These are phyloP conservation scores for Melolontha melolontha DNA, from an alignment of 2,888 invertebrate genomes.

Conservation along the genomic window DNA sequence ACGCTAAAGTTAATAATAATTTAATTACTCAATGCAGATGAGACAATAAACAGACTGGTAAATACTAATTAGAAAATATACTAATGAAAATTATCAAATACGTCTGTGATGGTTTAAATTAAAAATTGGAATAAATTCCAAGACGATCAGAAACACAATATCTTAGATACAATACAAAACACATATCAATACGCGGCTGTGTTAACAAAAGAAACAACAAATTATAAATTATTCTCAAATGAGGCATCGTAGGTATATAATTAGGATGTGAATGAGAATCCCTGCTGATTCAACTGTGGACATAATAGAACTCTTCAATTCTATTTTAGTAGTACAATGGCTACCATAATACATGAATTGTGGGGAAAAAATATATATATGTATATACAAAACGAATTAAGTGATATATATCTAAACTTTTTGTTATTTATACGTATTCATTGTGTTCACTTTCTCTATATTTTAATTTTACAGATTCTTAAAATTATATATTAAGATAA, in stretches of 20 bases:
- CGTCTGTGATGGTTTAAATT: too few species aligned
- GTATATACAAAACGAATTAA: neutral
- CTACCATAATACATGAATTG: slow-evolving; percentile 1
- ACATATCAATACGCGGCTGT: slow-evolving; percentile 19
- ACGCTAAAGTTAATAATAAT: too few species aligned
- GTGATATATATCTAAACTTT: neutral
- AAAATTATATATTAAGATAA: too few species aligned
- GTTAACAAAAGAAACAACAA: slow-evolving; percentile 43
- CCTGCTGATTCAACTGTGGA: slow-evolving; percentile 41
- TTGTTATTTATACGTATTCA: neutral
- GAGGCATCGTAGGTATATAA: slow-evolving; percentile 47
- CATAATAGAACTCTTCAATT: slow-evolving; percentile 46
- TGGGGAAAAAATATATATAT: neutral
- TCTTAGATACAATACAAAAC: neutral
- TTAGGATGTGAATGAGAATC: slow-evolving; percentile 46
- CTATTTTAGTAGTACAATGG: slow-evolving; percentile 33
- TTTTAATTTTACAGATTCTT: neutral
- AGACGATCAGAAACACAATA: neutral
- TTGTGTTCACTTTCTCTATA: neutral
- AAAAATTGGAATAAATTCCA: too few species aligned
- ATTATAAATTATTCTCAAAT: slow-evolving; percentile 46
- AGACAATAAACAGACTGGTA: too few species aligned
- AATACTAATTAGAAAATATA: too few species aligned
- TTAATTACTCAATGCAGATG: too few species aligned
- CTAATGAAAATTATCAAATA: too few species aligned